Base-by-base conservation (phyloP, 2,888 invertebrate genomes). In the Acholoe squamosa region DNA sequence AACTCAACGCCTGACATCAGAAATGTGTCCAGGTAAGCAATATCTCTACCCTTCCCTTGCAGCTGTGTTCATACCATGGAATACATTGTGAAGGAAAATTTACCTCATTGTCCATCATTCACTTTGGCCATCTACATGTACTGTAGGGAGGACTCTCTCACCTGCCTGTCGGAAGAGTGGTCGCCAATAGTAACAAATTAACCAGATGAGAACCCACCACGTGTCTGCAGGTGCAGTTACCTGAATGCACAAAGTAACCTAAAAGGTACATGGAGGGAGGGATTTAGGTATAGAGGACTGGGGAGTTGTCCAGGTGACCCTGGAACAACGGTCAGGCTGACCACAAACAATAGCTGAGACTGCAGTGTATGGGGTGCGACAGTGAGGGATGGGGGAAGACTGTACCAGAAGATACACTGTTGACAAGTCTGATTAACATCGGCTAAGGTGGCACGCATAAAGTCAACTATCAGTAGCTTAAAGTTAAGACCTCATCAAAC, bases 231-330 rank as follows among this genome's bases (percentile, higher is more conserved):
- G 71, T 28, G 16, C 28, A 28, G 25, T 7, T 61, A 61, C 61
- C 61, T 61, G 3, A 19, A 61, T 3, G 5, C 7, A 19, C 61
- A 61, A 19, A 14, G 3, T 61, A n/a, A 1, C 22, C 5, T n/a
- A 3, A 12, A 19, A 19, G 61, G 22, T 19, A n/a, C n/a, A 61
- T n/a, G 5, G 61, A n/a, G 61, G 61, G 22, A 3, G 61, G 14
- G 19, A 19, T 61, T 19, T 61, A n/a, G 19, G 22, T 19, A 71
- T 16, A 14, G 67, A 25, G 71, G 71, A 5, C 71, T n/a, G 28
- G 71, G 71, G 71, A 71, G 71, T 14, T 28, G 71, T 14, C 71
- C 71, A 71, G 71, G 71, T 71, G 71, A 71, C 71, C 71, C 14
- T 28, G 71, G 12, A 25, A 28, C 3, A 71, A 25, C 31, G 71